A percentile compares a stretch with the other conserved stretches of the same genome.
Evolutionary conservation across 2,113 vertebrate genomes (phyloP).

Genomic region (Diadophis punctatus): DNA sequence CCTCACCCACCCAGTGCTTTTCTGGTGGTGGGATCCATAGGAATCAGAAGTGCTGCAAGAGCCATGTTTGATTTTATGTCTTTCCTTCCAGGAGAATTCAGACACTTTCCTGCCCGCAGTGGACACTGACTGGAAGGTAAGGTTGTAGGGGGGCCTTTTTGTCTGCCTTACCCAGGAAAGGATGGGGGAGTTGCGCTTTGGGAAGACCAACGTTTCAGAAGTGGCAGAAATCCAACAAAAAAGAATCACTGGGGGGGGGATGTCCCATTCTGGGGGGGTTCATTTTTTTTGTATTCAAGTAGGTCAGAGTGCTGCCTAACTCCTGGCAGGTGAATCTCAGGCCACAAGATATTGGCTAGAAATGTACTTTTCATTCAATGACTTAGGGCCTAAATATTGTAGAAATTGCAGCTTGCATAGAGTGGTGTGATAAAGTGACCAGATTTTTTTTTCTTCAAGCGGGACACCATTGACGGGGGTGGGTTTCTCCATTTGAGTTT

Average conservation of each 20-base stretch:
- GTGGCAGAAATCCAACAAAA: neutral
- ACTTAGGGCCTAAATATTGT: neutral
- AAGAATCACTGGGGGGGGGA: neutral
- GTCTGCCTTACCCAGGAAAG: neutral
- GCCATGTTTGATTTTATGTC: slow-evolving; percentile 30
- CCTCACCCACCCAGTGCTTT: neutral
- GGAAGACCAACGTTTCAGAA: neutral
- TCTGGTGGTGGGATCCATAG: neutral
- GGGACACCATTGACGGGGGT: too few species aligned
- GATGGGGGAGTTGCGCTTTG: neutral
- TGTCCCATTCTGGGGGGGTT: neutral
- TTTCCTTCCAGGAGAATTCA: slow-evolving; percentile 78
- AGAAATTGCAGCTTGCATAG: neutral
- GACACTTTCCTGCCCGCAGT: slow-evolving; percentile 81
- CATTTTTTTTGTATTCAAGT: neutral
- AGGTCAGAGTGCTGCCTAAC: neutral
- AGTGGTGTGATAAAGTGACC: too few species aligned
- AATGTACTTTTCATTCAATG: neutral
- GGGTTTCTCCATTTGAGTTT: too few species aligned
- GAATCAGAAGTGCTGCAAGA: neutral
- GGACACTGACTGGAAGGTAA: slow-evolving; percentile 92
- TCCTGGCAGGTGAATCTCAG: neutral
- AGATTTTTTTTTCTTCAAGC: too few species aligned
- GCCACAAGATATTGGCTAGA: neutral
- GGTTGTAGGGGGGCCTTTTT: neutral